Evolutionary conservation across 2,888 invertebrate genomes (phyloP), one percentile per base, ranked within the genome.

Genomic region (Xylota sylvarum): DNA sequence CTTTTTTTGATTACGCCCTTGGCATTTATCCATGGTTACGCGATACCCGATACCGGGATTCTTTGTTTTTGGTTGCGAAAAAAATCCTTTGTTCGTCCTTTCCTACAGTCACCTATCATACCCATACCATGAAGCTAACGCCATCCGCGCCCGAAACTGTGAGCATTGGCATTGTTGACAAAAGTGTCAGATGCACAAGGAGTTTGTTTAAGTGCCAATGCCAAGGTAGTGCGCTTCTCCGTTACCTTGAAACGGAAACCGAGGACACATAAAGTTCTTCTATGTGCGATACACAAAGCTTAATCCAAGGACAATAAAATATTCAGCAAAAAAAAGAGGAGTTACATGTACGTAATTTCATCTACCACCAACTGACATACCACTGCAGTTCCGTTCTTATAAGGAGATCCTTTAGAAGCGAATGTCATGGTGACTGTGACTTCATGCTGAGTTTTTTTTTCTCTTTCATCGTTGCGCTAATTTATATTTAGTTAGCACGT

Each of bases 401-500:
- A 43, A 30, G 23, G 19, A 43, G n/a, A 67, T 58, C 43, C 78
- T 77, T 70, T 58, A 4, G 48, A n/a, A 27, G 62, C 10, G 72
- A 86, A 81, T 77, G 85, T 72, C 82, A 86, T 86, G 86, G 86
- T 73, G 77, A 82, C 77, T 77, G 40, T 60, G 72, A 82, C 81
- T 72, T 43, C 65, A 69, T 81, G 69, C 52, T 72, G 76, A 50
- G n/a, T 70, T 69, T 14, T 27, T 23, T 40, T 58, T 70, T 50
- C 32, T 17, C 35, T 9, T 55, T 73, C 43, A 30, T 50, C 48
- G 32, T 58, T 56, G 70, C 30, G 77, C 86, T 86, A 86, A 86
- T 86, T 86, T 86, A 82, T 86, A 86, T 82, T 86, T 86, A 86
- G 86, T 82, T 86, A 86, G 86, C 86, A 86, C 86, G 86, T 86